Evolutionary conservation across 1,140 invertebrate species (phyloP).

Genomic region (Pteromalus puparum): DNA sequence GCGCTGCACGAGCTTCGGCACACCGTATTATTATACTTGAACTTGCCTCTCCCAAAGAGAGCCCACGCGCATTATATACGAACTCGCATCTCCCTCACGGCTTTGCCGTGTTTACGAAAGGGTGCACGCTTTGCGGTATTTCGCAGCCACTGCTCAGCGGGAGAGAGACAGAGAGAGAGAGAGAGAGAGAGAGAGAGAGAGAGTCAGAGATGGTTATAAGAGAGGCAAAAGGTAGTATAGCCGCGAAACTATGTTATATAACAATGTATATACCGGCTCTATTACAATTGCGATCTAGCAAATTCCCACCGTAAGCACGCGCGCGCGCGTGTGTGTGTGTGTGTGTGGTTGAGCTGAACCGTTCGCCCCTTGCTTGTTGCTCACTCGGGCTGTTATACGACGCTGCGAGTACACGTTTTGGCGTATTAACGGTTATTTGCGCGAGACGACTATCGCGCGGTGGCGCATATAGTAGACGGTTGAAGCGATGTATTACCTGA

Average conservation of each 20-base stretch:
- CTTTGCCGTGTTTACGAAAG: conserved; percentile 28
- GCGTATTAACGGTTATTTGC: conserved; percentile 15
- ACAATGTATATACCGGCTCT: conserved; percentile 31
- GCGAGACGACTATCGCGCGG: no score
- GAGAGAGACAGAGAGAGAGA: not conserved
- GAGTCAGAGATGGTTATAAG: not conserved
- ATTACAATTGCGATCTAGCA: conserved; percentile 60
- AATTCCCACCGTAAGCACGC: conserved; percentile 56
- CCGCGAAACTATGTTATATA: not conserved
- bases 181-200: not conserved
- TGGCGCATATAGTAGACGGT: not conserved
- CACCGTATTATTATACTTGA: conserved; percentile 26
- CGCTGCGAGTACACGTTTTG: not conserved
- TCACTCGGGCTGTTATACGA: conserved; percentile 9
- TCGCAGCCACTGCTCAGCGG: not conserved
- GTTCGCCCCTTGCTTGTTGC: not conserved
- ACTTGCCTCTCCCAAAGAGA: not conserved
- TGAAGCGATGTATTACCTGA: not conserved
- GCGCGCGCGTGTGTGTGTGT: not conserved
- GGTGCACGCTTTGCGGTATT: not conserved
- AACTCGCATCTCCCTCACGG: not conserved
- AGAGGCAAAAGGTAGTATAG: not conserved
- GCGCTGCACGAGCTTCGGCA: not conserved
- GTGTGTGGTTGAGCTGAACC: not conserved
- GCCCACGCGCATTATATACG: not conserved